phyloP scores from a whole-genome alignment of 2,888 invertebrate genomes.

The Hoplodrina blanda region DNA sequence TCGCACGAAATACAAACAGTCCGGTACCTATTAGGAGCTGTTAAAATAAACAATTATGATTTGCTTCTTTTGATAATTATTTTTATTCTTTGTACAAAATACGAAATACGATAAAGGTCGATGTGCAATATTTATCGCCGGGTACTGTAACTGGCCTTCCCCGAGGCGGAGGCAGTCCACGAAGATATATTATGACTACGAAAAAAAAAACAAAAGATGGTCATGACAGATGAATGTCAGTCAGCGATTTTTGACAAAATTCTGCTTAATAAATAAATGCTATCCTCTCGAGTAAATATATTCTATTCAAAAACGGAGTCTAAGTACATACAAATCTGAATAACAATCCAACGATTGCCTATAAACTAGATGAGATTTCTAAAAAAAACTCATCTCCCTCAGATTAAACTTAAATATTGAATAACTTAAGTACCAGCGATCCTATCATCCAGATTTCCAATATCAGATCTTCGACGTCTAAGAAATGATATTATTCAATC shows the following conservation, averaged over 20 bases:
- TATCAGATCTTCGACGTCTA: constrained; percentile 62
- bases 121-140: no score
- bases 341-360: constrained; percentile 33
- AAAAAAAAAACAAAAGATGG: no score
- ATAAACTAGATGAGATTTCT: constrained; percentile 42
- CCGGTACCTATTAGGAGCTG: no score
- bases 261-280: not conserved
- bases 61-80: no score
- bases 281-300: not conserved
- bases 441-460: constrained; percentile 65
- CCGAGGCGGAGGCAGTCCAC: no score
- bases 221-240: no score
- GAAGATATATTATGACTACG: no score
- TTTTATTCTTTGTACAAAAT: no score
- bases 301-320: constrained; percentile 1
- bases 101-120: no score
- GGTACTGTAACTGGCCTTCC: no score
- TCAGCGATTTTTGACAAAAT: not conserved
- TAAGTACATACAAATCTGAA: constrained; percentile 32
- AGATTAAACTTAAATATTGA: constrained; percentile 65
- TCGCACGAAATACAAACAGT: no score
- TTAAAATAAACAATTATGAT: no score
- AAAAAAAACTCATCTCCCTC: constrained; percentile 47
- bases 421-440: constrained; percentile 58
- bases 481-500: constrained; percentile 69